These are phyloP conservation scores for Candoia aspera DNA, from an alignment of 2,113 vertebrate species.

Conservation along the genomic window DNA sequence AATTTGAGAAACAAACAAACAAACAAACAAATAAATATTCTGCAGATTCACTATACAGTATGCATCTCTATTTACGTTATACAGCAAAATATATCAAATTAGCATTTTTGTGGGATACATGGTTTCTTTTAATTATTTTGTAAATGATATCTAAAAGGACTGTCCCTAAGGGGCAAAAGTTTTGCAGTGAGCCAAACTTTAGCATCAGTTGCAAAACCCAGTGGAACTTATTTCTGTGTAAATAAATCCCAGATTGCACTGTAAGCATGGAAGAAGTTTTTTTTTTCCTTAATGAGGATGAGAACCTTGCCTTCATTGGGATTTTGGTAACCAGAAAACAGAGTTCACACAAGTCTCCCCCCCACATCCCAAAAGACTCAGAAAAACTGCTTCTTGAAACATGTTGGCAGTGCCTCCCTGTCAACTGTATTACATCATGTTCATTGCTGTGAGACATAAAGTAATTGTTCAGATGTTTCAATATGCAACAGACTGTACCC, in stretches of 20 bases:
- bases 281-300: background rate
- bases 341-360: too few relatives aligned
- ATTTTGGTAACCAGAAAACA: background rate
- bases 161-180: background rate
- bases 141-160: background rate
- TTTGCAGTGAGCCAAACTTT: background rate
- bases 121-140: background rate
- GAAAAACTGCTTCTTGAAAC: background rate
- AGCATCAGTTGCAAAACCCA: background rate
- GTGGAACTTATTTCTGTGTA: background rate
- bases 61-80: too few relatives aligned
- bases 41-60: background rate
- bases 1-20: too few relatives aligned
- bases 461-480: slow-evolving; percentile 46
- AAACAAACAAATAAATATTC: too few relatives aligned
- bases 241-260: background rate
- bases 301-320: background rate
- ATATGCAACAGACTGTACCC: slow-evolving; percentile 46
- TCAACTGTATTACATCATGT: slow-evolving; percentile 43
- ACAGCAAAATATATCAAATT: background rate
- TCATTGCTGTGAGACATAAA: slow-evolving; percentile 48
- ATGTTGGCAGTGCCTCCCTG: slow-evolving; percentile 6
- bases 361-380: background rate
- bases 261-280: background rate
- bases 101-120: background rate